Percentiles rank a stretch among this genome's conserved stretches.
Conservation (phyloP, 2,888 invertebrate species). For the Epirrhoe tristata region DNA sequence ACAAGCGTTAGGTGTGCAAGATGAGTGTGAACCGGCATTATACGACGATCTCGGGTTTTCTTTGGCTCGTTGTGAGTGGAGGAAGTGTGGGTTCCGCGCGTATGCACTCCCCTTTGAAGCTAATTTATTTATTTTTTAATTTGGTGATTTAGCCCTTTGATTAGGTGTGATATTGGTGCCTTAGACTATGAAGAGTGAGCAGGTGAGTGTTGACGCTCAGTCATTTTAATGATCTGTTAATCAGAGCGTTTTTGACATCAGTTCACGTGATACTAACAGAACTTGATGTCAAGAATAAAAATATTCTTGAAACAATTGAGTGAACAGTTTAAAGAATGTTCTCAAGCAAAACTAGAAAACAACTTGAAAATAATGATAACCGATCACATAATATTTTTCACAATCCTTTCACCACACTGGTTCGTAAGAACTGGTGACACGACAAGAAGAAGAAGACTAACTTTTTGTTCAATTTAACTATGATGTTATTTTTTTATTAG, state of each 20-base stretch:
- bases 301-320: no score
- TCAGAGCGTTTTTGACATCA: background rate
- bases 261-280: background rate
- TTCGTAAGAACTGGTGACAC: no score
- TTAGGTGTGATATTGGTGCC: constrained; percentile 31
- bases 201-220: background rate
- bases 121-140: constrained; percentile 54
- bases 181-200: background rate
- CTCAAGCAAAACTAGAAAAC: no score
- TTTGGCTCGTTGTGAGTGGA: constrained; percentile 52
- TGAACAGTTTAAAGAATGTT: no score
- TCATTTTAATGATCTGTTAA: constrained; percentile 1
- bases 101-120: constrained; percentile 47
- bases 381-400: no score
- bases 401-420: no score
- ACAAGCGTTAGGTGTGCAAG: constrained; percentile 65
- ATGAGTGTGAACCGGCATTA: constrained; percentile 67
- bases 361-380: no score
- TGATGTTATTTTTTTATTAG: no score
- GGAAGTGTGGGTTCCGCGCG: constrained; percentile 42
- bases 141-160: constrained; percentile 37
- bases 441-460: no score
- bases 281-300: no score
- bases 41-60: constrained; percentile 61
- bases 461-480: no score